Evolutionary conservation across 2,888 invertebrate species (phyloP).

Genomic region (Agrotis clavis): DNA sequence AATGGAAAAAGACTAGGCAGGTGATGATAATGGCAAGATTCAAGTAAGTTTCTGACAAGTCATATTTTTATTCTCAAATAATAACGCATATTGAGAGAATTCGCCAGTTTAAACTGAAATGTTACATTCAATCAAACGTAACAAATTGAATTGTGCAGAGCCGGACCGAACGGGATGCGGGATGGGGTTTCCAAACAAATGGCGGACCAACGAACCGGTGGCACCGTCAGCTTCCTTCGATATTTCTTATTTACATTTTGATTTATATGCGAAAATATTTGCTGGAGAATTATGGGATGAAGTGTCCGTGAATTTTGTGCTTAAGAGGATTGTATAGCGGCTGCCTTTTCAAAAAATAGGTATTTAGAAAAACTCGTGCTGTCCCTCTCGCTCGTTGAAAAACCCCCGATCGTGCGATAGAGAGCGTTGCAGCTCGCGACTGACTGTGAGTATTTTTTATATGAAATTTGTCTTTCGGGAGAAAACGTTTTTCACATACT

Average conservation of each 20-base stretch:
- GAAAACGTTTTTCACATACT: too few relatives aligned
- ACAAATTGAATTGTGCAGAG: slow-evolving; percentile 72
- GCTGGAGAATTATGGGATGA: slow-evolving; percentile 28
- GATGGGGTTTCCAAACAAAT: slow-evolving; percentile 78
- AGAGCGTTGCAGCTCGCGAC: too few relatives aligned
- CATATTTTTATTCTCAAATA: slow-evolving; percentile 39
- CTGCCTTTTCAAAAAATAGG: too few relatives aligned
- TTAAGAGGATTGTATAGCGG: too few relatives aligned
- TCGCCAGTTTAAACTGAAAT: slow-evolving; percentile 57
- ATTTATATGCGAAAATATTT: slow-evolving; percentile 56
- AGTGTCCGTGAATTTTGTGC: slow-evolving; percentile 1
- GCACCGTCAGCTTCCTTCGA: slow-evolving; percentile 59
- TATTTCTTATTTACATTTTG: slow-evolving; percentile 64
- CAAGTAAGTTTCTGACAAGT: neutral
- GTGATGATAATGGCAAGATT: neutral
- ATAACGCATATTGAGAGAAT: slow-evolving; percentile 50
- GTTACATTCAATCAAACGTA: slow-evolving; percentile 66
- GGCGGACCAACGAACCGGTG: slow-evolving; percentile 76
- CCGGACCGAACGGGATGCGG: slow-evolving; percentile 68
- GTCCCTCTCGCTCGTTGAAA: too few relatives aligned
- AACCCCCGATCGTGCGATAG: too few relatives aligned
- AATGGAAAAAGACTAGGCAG: too few relatives aligned
- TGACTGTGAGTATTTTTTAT: too few relatives aligned
- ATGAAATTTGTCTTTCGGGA: too few relatives aligned
- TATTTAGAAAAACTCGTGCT: too few relatives aligned